These are phyloP conservation scores for Chalcis sispes DNA, from an alignment of 2,888 invertebrate species.

Conservation along the genomic window DNA sequence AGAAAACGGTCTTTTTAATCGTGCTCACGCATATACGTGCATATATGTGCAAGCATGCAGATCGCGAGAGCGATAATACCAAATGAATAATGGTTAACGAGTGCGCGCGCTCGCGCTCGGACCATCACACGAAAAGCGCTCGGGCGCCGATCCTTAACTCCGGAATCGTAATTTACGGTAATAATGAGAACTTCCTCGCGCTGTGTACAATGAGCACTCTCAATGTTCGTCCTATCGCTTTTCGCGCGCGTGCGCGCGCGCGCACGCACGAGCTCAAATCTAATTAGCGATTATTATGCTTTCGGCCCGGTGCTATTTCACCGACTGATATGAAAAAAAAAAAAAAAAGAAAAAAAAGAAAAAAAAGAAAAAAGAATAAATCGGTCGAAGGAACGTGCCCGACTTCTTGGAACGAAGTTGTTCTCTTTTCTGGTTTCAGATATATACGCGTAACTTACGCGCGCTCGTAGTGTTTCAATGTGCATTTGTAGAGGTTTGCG, in stretches of 20 bases:
- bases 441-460: too few species aligned
- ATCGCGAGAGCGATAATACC: slow-evolving; percentile 34
- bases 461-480: too few species aligned
- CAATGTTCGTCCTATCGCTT: not conserved
- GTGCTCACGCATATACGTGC: too few species aligned
- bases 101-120: slow-evolving; percentile 15
- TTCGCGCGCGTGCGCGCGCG: not conserved
- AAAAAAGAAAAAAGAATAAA: not conserved
- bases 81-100: slow-evolving; percentile 49
- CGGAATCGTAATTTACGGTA: slow-evolving; percentile 51
- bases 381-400: too few species aligned
- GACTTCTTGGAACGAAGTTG: slow-evolving; percentile 14
- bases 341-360: not conserved
- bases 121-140: too few species aligned
- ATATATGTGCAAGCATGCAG: too few species aligned
- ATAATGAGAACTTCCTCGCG: slow-evolving; percentile 55
- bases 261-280: slow-evolving; percentile 23
- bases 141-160: slow-evolving; percentile 48
- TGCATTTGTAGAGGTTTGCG: too few species aligned
- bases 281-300: slow-evolving; percentile 54
- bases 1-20: too few species aligned
- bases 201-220: slow-evolving; percentile 6
- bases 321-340: not conserved
- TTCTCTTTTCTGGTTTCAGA: too few species aligned
- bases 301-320: slow-evolving; percentile 21